Conservation (phyloP, 2,888 invertebrate genomes). For the Lycocerus yunnanus region DNA sequence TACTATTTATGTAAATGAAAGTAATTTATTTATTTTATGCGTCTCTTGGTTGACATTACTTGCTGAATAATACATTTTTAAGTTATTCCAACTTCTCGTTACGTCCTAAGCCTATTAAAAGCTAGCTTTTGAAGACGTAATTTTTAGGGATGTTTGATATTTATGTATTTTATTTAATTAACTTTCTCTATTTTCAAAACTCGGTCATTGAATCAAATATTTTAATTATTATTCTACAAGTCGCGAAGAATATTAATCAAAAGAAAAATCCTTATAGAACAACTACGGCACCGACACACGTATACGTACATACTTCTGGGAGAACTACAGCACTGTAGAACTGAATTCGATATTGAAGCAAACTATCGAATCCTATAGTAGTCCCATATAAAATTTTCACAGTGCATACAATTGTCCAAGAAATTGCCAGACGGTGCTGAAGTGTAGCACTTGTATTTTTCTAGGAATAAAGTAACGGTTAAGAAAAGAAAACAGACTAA, state of each 20-base stretch:
- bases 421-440: background rate
- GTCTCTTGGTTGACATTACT: slow-evolving; percentile 5
- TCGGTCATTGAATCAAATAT: background rate
- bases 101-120: slow-evolving; percentile 2
- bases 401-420: background rate
- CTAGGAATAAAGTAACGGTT: background rate
- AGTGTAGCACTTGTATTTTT: background rate
- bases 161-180: background rate
- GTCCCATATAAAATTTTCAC: background rate
- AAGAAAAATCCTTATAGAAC: no score
- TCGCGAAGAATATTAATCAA: background rate
- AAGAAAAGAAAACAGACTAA: background rate
- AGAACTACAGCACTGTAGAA: no score
- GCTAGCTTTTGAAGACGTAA: background rate
- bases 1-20: slow-evolving; percentile 2
- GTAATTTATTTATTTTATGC: slow-evolving; percentile 5
- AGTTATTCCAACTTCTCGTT: slow-evolving; percentile 2
- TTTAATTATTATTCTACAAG: background rate
- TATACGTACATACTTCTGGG: no score
- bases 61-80: slow-evolving; percentile 5
- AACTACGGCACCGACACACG: no score
- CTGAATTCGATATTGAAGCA: no score
- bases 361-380: background rate
- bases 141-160: background rate
- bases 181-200: background rate